Conservation (phyloP, 37 sponge, comb jelly and placozoan species). For the Hormiphora californensis region DNA sequence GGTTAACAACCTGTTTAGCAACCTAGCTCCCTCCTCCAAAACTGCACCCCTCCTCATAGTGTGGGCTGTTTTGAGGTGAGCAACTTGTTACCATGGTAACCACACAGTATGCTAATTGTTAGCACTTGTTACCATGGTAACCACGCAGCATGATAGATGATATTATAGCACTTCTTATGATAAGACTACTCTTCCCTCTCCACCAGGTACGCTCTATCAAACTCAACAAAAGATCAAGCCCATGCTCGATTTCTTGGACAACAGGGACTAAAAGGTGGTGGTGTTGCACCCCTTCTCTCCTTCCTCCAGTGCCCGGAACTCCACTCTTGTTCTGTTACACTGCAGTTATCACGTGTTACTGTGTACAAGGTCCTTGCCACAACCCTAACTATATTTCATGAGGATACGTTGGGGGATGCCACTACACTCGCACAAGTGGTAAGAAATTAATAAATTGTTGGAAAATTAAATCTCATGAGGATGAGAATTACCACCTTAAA, state of each 20-base stretch:
- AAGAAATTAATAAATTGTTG: too few relatives aligned
- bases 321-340: conserved; percentile 31
- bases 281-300: neutral
- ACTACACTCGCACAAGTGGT: conserved; percentile 33
- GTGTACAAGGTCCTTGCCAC: conserved; percentile 50
- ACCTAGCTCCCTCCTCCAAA: conserved; percentile 1
- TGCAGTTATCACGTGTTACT: conserved; percentile 16
- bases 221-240: neutral
- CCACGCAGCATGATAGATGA: too few relatives aligned
- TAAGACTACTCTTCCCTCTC: too few relatives aligned
- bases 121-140: too few relatives aligned
- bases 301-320: conserved; percentile 44
- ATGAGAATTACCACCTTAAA: too few relatives aligned
- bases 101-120: too few relatives aligned
- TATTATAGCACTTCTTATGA: too few relatives aligned
- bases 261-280: conserved; percentile 40
- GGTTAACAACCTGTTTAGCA: conserved; percentile 12
- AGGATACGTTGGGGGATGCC: conserved; percentile 44
- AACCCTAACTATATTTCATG: conserved; percentile 47
- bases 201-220: conserved; percentile 26
- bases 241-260: conserved; percentile 26
- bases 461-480: too few relatives aligned
- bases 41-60: conserved; percentile 31
- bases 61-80: conserved; percentile 45
- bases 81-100: too few relatives aligned